Base-by-base conservation (phyloP, 2,113 vertebrate genomes). In the Rhabdornis inornatus region DNA sequence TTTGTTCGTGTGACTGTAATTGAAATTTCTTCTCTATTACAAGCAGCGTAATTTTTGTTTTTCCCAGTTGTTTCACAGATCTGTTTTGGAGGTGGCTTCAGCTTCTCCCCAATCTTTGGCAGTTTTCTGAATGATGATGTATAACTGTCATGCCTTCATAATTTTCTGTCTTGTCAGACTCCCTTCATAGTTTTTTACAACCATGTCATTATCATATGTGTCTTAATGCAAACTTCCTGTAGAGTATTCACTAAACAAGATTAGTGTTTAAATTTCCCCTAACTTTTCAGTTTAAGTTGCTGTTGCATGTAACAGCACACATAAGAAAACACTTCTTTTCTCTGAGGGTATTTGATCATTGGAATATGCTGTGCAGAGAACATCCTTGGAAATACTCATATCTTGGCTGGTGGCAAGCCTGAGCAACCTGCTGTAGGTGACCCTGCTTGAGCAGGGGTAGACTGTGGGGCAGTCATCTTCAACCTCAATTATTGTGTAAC, bases 121-220 rank as follows among this genome's bases (percentile, higher is more conserved):
- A 49, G 15, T 66, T 83, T 83, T 42, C 42, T 91, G 49, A 80
- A 37, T 59, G 30, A 27, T 7, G 0, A 20, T 5, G 0, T 52
- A 0, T 11, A 59, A 59, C 42, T 71, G 39, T 44, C 35, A 37
- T 3, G 4, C 18, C n/a, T 70, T 85, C 14, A 27, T 82, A 0
- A 23, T 61, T 56, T 90, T 71, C 44, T 84, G 44, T 56, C 64
- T 81, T 57, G 31, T 81, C 30, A 44, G 20, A 9, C 42, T 69
- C 22, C 40, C 18, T 49, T 75, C 23, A 2, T 19, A 44, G 16
- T 21, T 85, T 60, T 88, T 68, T 85, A 20, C 40, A 64, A 31
- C 4, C 57, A 28, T 8, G 3, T 53, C 11, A 8, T 61, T 31
- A 53, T 47, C 45, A 53, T 33, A 31, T 0, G 0, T 33, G 13